Conservation (phyloP, 1,140 invertebrate species). For the Musca vetustissima region DNA sequence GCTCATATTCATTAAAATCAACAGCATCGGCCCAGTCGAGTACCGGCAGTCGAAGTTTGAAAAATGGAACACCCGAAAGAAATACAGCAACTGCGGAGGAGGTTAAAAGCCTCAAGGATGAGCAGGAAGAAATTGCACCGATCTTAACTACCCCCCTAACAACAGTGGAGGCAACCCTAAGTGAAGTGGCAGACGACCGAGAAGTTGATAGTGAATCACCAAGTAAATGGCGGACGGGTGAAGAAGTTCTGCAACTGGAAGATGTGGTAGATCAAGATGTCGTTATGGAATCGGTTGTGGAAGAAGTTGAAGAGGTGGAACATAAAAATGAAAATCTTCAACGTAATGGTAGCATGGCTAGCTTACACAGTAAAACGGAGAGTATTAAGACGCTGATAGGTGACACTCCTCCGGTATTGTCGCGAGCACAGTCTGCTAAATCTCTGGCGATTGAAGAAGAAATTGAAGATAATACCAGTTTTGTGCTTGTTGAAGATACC, state of each 20-base stretch:
- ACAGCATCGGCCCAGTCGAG: slow-evolving; percentile 43
- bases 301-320: slow-evolving; percentile 12
- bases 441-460: slow-evolving; percentile 49
- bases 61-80: slow-evolving; percentile 17
- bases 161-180: slow-evolving; percentile 6
- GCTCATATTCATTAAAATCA: slow-evolving; percentile 48
- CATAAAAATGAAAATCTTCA: slow-evolving; percentile 23
- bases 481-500: slow-evolving; percentile 41
- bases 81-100: not conserved
- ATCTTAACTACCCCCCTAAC: slow-evolving; percentile 15
- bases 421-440: slow-evolving; percentile 45
- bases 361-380: slow-evolving; percentile 45
- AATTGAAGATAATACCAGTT: slow-evolving; percentile 45
- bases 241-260: slow-evolving; percentile 20
- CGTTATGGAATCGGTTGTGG: not conserved
- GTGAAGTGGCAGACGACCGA: not conserved
- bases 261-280: slow-evolving; percentile 11
- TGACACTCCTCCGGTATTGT: slow-evolving; percentile 42
- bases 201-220: slow-evolving; percentile 21
- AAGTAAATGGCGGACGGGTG: slow-evolving; percentile 15
- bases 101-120: slow-evolving; percentile 24
- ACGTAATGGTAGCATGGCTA: slow-evolving; percentile 42
- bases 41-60: not conserved
- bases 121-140: slow-evolving; percentile 17
- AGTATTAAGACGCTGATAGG: slow-evolving; percentile 49